These are phyloP conservation scores for Chironomus tentans DNA, from an alignment of 2,888 invertebrate species.

Conservation along the genomic window DNA sequence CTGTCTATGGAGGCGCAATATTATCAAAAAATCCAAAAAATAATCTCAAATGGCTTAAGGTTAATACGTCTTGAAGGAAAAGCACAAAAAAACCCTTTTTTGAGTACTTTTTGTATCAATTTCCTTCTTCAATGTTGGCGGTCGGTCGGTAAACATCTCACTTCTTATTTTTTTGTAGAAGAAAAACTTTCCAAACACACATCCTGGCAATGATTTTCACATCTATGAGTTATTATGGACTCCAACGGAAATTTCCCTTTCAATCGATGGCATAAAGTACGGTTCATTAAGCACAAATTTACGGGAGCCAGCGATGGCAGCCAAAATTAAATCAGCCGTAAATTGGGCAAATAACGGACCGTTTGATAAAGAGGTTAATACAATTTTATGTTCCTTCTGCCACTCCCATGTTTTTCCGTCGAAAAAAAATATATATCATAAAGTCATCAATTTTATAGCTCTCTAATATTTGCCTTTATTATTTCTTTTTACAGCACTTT, in stretches of 20 bases:
- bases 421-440: not conserved
- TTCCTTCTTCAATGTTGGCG: no score
- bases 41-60: constrained; percentile 14
- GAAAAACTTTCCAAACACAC: not conserved
- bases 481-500: not conserved
- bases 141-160: not conserved
- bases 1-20: not conserved
- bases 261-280: constrained; percentile 13
- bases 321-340: constrained; percentile 14
- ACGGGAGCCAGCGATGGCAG: not conserved
- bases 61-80: not conserved
- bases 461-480: not conserved
- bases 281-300: constrained; percentile 13
- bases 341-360: constrained; percentile 12
- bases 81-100: not conserved
- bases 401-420: not conserved
- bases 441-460: not conserved
- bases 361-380: constrained; percentile 22
- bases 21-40: constrained; percentile 1
- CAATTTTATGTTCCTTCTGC: not conserved
- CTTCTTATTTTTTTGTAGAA: not conserved
- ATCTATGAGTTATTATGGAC: constrained; percentile 1
- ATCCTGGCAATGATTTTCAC: constrained; percentile 7
- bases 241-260: not conserved
- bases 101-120: no score